These are phyloP conservation scores for Decapterus maruadsi DNA, from an alignment of 2,797 vertebrate species.

Conservation along the genomic window DNA sequence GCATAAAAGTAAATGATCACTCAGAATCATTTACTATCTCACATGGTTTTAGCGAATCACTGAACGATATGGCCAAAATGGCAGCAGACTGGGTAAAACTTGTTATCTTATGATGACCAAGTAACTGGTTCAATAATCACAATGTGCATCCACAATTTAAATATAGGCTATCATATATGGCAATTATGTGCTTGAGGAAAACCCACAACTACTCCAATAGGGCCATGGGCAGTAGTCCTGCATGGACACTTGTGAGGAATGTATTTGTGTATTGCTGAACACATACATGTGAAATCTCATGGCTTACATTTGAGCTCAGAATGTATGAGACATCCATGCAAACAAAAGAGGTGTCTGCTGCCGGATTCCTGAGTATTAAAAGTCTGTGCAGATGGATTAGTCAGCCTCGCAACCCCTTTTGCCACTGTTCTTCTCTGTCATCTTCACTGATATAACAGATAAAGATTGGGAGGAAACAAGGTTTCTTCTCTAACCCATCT, in stretches of 20 bases:
- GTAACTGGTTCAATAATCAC: background rate
- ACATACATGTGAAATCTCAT: background rate
- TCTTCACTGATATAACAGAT: conserved; percentile 41
- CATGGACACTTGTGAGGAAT: background rate
- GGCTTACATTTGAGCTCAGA: background rate
- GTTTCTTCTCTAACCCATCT: conserved; percentile 32
- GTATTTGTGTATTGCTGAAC: background rate
- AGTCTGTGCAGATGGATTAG: conserved; percentile 40
- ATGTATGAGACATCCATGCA: background rate
- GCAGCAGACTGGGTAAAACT: background rate
- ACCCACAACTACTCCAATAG: background rate
- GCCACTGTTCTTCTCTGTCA: conserved; percentile 20
- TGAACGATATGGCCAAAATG: background rate
- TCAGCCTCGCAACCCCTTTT: conserved; percentile 19
- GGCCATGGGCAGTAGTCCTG: background rate
- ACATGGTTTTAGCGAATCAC: background rate
- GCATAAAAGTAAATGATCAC: background rate
- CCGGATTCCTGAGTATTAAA: conserved; percentile 13
- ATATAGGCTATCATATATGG: background rate
- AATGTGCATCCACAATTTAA: background rate
- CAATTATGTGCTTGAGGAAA: background rate
- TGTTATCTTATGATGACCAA: background rate
- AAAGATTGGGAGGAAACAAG: conserved; percentile 21
- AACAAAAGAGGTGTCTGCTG: conserved; percentile 14
- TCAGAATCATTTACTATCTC: background rate